phyloP scores from a whole-genome alignment of 2,797 vertebrate species.

The Schizopygopsis malacanthus region DNA sequence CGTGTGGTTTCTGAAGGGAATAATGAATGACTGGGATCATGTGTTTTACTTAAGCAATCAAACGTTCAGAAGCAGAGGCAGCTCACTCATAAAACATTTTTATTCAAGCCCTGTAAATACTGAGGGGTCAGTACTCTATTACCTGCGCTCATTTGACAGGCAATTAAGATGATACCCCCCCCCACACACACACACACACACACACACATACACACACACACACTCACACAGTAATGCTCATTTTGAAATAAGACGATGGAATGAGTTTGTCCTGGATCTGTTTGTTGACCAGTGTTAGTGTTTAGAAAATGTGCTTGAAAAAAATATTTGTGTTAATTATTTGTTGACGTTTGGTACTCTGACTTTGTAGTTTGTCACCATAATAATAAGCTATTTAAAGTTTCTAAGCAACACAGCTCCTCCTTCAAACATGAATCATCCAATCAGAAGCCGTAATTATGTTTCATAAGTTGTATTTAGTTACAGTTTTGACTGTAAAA shows the following conservation, averaged over 20 bases:
- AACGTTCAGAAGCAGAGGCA: neutral
- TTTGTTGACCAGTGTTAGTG: neutral
- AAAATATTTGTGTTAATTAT: neutral
- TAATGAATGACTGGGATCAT: conserved; percentile 35
- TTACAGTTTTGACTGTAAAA: neutral
- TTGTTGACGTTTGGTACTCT: neutral
- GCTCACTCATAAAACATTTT: conserved; percentile 44
- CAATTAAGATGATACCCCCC: too few relatives aligned
- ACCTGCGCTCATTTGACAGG: too few relatives aligned
- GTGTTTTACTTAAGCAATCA: conserved; percentile 41
- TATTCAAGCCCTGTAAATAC: conserved; percentile 43
- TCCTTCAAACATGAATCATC: neutral
- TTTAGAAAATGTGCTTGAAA: neutral
- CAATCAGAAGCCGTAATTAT: neutral
- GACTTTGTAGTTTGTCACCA: neutral
- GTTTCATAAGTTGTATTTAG: neutral
- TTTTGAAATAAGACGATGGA: neutral
- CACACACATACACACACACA: too few relatives aligned
- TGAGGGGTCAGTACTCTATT: conserved; percentile 26
- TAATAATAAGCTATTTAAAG: neutral
- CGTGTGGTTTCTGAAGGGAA: neutral
- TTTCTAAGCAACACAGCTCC: neutral
- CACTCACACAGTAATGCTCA: too few relatives aligned
- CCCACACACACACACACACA: too few relatives aligned
- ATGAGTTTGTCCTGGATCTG: neutral